A percentile compares a stretch with the other conserved stretches of the same genome.
phyloP scores from a whole-genome alignment of 2,888 invertebrate species.

The Leucoptera coffeella region DNA sequence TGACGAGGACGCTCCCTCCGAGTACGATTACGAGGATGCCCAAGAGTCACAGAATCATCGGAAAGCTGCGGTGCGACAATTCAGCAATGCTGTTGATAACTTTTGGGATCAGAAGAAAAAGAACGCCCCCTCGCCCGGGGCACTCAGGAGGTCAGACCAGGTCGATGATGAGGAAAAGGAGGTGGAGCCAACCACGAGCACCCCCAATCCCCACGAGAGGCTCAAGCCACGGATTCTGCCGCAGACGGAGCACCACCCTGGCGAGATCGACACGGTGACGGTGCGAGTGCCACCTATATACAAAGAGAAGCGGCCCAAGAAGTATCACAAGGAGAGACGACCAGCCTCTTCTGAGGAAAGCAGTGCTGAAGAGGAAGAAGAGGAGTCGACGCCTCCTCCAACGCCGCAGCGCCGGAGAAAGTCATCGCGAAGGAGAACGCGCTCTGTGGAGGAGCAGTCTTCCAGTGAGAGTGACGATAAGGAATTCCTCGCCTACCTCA shows the following conservation, averaged over 20 bases:
- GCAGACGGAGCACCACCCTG: slow-evolving; percentile 42
- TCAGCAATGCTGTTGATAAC: slow-evolving; percentile 30
- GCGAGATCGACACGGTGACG: slow-evolving; percentile 43
- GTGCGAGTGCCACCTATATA: slow-evolving; percentile 46
- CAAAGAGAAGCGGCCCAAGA: slow-evolving; percentile 32
- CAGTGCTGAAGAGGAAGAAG: slow-evolving; percentile 12
- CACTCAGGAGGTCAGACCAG: slow-evolving; percentile 19
- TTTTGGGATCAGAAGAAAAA: slow-evolving; percentile 31
- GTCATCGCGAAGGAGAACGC: slow-evolving; percentile 5
- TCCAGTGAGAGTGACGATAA: slow-evolving; percentile 32
- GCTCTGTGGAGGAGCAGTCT: slow-evolving; percentile 13
- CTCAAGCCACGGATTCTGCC: slow-evolving; percentile 36
- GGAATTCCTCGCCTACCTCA: slow-evolving; percentile 16
- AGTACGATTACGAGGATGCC: slow-evolving; percentile 35
- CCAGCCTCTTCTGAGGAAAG: slow-evolving; percentile 11
- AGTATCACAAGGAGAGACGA: slow-evolving; percentile 22
- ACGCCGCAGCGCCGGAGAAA: slow-evolving; percentile 13
- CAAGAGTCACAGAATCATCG: slow-evolving; percentile 30
- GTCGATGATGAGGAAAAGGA: slow-evolving; percentile 20
- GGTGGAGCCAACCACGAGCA: slow-evolving; percentile 30
- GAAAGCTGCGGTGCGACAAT: slow-evolving; percentile 22
- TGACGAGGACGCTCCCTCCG: slow-evolving; percentile 13
- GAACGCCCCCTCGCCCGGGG: slow-evolving; percentile 20
- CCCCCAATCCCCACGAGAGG: slow-evolving; percentile 29
- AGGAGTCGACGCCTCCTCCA: slow-evolving; percentile 12